A percentile compares a stretch with the other conserved stretches of the same genome.
phyloP scores from a whole-genome alignment of 2,113 vertebrate species.

The Hippolais icterina region DNA sequence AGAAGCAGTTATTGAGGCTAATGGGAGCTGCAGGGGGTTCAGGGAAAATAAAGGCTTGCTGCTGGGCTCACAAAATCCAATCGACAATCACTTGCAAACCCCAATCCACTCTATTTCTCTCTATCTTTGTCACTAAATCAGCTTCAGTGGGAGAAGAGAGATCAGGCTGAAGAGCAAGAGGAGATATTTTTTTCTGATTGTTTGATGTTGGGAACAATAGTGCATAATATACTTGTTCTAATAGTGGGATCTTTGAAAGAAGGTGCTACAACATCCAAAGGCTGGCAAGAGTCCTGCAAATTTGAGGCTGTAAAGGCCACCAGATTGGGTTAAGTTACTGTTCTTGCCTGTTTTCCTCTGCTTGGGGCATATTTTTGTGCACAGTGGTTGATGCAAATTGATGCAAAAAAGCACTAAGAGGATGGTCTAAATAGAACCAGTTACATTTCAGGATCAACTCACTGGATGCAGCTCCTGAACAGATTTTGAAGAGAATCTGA shows the following conservation, averaged over 20 bases:
- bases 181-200: not conserved
- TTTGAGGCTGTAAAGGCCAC: not conserved
- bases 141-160: not conserved
- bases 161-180: not conserved
- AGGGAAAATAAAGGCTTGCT: not conserved
- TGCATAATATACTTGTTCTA: not conserved
- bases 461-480: not conserved
- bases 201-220: not conserved
- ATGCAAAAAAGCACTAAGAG: not conserved
- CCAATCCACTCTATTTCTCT: not conserved
- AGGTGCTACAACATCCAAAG: not conserved
- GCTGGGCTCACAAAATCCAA: not conserved
- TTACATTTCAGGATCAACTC: not conserved
- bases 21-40: not conserved
- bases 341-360: not conserved
- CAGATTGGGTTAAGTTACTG: not conserved
- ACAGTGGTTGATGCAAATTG: not conserved
- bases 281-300: not conserved
- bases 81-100: not conserved
- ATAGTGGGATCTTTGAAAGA: not conserved
- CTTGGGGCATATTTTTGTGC: not conserved
- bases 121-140: not conserved
- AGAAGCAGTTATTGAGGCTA: not conserved
- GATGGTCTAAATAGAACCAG: not conserved
- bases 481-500: not conserved